Base-by-base conservation (phyloP, 1,140 invertebrate species). In the Bathynomus jamesi region DNA sequence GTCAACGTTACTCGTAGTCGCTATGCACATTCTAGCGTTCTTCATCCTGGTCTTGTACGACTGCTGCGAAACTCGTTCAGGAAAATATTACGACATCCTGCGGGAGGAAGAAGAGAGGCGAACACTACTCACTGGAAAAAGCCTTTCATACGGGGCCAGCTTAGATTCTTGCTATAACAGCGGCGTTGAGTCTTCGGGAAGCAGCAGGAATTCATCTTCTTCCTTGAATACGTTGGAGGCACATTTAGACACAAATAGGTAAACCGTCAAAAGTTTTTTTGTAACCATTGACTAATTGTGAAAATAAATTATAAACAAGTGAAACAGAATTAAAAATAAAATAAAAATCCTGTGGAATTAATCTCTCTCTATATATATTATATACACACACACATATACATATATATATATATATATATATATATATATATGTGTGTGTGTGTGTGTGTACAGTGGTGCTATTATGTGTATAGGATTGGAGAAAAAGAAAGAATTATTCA, bases 1-100 rank as follows among this genome's bases (percentile, higher is more conserved):
- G 73, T 87, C 87, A 0, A 89, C 89, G 0, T 81, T 90, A 79
- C 91, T 92, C 76, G 86, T 93, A 21, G 69, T 76, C 5, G 61
- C 25, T 8, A 63, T 75, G 31, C 76, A 78, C 64, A n/a, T 63
- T 13, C 27, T 78, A 17, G 76, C 75, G 21, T 70, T 61, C 7
- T 0, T 71, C 27, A 24, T 61, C 40, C 61, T 69, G 5, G 65
- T 66, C 3, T 1, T 73, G 11, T 76, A 29, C 31, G 60, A 32
- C 24, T 76, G 63, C 61, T 65, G 31, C 24, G 32, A 40, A 40
- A 8, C 32, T 17, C 7, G 17, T 8, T 40, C 32, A 40, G 7
- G 17, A 40, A 40, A 40, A 17, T 40, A 40, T 40, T 40, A 40
- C 32, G 32, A 40, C 32, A 40, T 40, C 32, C 17, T 40, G 17